Evolutionary conservation across 2,888 invertebrate genomes (phyloP), one percentile per base, ranked within the genome.

Genomic region (Ophion obscuratus): DNA sequence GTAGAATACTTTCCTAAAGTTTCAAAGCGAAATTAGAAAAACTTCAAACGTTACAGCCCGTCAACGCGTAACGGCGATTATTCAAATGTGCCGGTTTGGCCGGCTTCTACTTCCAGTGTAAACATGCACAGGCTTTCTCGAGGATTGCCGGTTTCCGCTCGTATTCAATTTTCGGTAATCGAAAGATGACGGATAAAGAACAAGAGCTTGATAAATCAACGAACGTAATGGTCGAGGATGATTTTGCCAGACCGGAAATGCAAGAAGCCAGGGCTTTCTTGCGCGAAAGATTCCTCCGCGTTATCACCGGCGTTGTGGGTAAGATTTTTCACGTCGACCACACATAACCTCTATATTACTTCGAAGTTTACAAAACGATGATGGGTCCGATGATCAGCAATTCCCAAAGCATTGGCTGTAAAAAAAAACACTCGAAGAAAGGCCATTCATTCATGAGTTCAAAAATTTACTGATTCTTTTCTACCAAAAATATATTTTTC

Each of bases 271-370:
- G 95, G 70, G 91, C 94, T 68, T 93, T 93, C 88, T 86, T 95
- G 57, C 92, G 95, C n/a, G 94, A 95, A 91, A 91, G 93, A 87
- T 95, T 94, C 89, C 89, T 95, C 5, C 90, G 94, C 84, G 92
- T 92, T 14, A 88, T 95, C 70, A 93, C 93, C 59, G 93, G 94
- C 59, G 90, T 94, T 59, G 92, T 94, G 83, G 95, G 95, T 94
- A 91, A 89, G 92, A 75, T 62, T 27, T 67, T 62, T 74, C 40
- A 80, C 57, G 66, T 84, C 79, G 11, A 85, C 70, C 66, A 11
- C 24, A 59, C 75, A 66, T 84, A 74, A 84, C 81, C 75, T 81
- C 68, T 36, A 40, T n/a, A 3, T 47, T 64, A 27, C 20, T 20
- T n/a, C 27, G 11, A 24, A 14, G 27, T 31, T 24, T 66, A 31